Base-by-base conservation (phyloP, 35 echinoderm and acorn worm genomes). In the Apostichopus californicus region DNA sequence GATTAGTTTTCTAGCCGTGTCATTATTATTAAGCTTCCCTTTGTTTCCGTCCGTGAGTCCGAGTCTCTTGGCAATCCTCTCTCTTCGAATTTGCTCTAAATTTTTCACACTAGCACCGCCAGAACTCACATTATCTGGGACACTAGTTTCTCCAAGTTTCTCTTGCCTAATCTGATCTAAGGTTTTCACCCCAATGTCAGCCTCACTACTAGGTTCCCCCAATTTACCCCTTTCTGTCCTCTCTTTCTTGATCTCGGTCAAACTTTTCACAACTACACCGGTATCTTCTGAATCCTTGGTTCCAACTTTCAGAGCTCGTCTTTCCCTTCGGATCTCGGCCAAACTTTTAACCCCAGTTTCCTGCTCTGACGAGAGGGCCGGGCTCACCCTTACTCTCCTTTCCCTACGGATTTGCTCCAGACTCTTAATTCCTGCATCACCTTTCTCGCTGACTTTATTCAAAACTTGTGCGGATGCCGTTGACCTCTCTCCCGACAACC, bases 371-470 rank as follows among this genome's bases (percentile, higher is more conserved):
- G 71, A 75, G 17, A 75, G 71, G 18, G 71, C 6, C 2, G 71
- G n/a, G 0, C 13, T 18, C 15, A 75, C 71, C 21, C n/a, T 75
- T 6, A 75, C 7, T 22, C 11, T 13, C 55, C 56, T 85, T 52
- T 85, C 81, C 54, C 56, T 85, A 5, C 81, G 5, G 6, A 85
- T 85, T 23, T 85, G 81, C 24, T 59, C 81, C 55, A 85, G 54
- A 10, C 25, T 85, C 58, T 85, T 85, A 59, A 85, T 85, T 17
- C 81, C 81, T 8, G 55, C 15, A 24, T 85, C 81, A 25, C 81
- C 81, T 85, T 85, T 56, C 24, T 60, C 81, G 15, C 71, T 7
- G 15, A 75, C 71, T 75, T 75, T n/a, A 18, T 22, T 75, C 8
- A 7, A 13, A 4, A 75, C 17, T 18, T 75, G 14, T 22, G 7